Evolutionary conservation across 2,888 invertebrate genomes (phyloP), one percentile per base, ranked within the genome.

Genomic region (Euplexia lucipara): DNA sequence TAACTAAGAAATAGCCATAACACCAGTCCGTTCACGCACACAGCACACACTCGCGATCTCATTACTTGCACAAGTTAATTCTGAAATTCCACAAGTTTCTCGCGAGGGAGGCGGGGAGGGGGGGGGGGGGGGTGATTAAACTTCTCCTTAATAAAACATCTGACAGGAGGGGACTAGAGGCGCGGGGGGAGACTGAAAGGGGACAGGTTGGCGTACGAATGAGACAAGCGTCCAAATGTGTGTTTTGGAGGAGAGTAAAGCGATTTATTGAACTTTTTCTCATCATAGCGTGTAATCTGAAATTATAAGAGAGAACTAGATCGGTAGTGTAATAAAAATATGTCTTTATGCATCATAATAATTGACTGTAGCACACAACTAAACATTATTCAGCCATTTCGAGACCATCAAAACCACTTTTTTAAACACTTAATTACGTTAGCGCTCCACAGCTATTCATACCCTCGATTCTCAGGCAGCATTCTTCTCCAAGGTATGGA

Each of bases 401-500:
- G 9, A 8, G 0, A 32, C 22, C 16, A 37, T 1, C 10, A 16
- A 16, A 30, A n/a, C n/a, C n/a, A n/a, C n/a, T n/a, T 7, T 63
- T 3, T 18, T 3, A 0, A 10, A 10, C 6, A 7, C 1, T 10
- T 8, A 9, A 1, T 12, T 8, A 32, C 4, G 47, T 20, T 9
- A 30, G 59, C 47, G 44, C 44, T 70, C 70, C 22, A 65, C 3
- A 42, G 1, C 10, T 30, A 39, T 73, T 42, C 32, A 30, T 58
- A 74, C 74, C 9, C 34, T 0, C 30, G n/a, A n/a, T n/a, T 5
- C 2, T 8, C 0, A 0, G 20, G 35, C 44, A 66, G 79, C 81
- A 83, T 84, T 85, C 84, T 83, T 83, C 77, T 71, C 67, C 66
- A 75, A 75, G 79, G 75, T 79, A 82, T 83, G 71, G 74, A 74